Evolutionary conservation across 2,113 vertebrate genomes (phyloP).

Genomic region (Rhinogobius similis): DNA sequence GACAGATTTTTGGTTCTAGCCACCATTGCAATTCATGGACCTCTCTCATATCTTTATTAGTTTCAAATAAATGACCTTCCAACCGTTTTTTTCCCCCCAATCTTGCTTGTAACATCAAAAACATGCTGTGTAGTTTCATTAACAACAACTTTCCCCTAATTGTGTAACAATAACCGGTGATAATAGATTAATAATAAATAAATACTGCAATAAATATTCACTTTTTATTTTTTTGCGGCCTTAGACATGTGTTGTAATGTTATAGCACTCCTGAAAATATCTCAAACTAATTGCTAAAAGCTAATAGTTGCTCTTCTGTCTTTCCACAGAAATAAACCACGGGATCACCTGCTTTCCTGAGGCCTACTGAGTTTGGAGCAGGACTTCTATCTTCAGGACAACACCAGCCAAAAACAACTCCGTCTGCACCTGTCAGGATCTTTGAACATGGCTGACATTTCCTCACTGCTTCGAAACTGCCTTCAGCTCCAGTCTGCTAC

Average conservation of each 20-base stretch:
- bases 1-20: not conserved
- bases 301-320: constrained; percentile 39
- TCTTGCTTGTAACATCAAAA: not conserved
- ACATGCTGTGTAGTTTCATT: not conserved
- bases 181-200: not conserved
- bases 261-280: not conserved
- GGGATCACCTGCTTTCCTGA: constrained; percentile 90
- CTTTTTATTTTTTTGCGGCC: not conserved
- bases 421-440: constrained; percentile 57
- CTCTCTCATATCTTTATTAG: not conserved
- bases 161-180: too few relatives aligned
- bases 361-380: constrained; percentile 86
- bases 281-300: not conserved
- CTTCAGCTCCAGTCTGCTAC: constrained; percentile 79
- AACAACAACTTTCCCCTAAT: not conserved
- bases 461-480: constrained; percentile 85
- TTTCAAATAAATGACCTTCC: not conserved
- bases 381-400: constrained; percentile 87
- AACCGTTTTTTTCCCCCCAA: not conserved
- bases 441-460: constrained; percentile 80
- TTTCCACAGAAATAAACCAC: constrained; percentile 86
- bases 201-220: too few relatives aligned
- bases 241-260: not conserved
- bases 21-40: not conserved
- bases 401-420: constrained; percentile 83